phyloP scores from a whole-genome alignment of 2,797 vertebrate species.

The Holocentrus rufus region DNA sequence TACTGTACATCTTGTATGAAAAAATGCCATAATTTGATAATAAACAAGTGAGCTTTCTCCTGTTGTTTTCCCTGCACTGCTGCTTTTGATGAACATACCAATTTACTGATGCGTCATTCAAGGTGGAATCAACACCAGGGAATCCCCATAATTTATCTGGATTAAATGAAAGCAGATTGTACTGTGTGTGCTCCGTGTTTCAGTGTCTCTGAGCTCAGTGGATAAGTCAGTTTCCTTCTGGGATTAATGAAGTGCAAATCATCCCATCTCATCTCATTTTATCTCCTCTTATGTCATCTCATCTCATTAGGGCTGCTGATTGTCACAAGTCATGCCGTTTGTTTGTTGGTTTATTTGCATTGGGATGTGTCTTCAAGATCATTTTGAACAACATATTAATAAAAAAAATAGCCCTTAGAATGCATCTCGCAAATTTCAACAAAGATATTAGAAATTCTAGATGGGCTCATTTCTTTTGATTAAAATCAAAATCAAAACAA shows the following conservation, averaged over 20 bases:
- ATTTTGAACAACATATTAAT: neutral
- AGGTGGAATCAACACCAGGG: neutral
- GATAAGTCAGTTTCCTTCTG: no score
- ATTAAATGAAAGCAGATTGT: neutral
- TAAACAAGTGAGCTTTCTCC: neutral
- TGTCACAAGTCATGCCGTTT: neutral
- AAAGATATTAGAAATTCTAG: no score
- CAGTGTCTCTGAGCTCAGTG: no score
- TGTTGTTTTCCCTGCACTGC: neutral
- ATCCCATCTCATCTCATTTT: no score
- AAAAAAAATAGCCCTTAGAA: no score
- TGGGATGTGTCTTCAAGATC: neutral
- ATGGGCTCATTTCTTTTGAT: neutral
- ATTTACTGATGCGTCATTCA: no score
- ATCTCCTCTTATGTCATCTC: no score
- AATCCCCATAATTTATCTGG: neutral
- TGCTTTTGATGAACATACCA: neutral
- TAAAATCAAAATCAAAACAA: constrained; percentile 1
- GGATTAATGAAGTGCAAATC: no score
- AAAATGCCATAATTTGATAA: neutral
- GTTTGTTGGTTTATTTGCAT: neutral
- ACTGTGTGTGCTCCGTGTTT: no score
- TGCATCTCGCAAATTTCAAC: no score
- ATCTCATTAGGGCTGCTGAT: neutral
- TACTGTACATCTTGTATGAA: neutral